Percentiles rank a stretch among this genome's conserved stretches.
phyloP scores from a whole-genome alignment of 2,888 invertebrate genomes.

The Macaria notata region DNA sequence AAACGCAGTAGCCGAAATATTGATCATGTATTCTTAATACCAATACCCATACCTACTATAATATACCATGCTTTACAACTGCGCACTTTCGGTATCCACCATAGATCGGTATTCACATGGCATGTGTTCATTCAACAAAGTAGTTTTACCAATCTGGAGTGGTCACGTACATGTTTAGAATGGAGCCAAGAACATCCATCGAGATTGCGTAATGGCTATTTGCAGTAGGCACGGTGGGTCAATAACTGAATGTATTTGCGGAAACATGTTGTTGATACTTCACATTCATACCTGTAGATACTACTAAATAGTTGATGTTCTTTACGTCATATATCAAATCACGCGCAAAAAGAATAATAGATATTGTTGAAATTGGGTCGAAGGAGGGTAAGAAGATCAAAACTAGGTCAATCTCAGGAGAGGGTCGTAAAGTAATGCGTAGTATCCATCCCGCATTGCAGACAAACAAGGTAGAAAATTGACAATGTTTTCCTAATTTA shows the following conservation, averaged over 20 bases:
- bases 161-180: conserved; percentile 40
- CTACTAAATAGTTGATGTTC: too few species aligned
- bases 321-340: too few species aligned
- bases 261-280: not conserved
- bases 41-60: too few species aligned
- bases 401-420: conserved; percentile 8
- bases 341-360: too few species aligned
- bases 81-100: conserved; percentile 20
- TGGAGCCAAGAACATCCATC: conserved; percentile 37
- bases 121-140: conserved; percentile 37
- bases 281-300: too few species aligned
- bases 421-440: conserved; percentile 9
- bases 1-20: too few species aligned
- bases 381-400: not conserved
- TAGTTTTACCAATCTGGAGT: conserved; percentile 35
- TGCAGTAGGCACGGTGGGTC: conserved; percentile 12
- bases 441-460: conserved; percentile 8
- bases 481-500: too few species aligned
- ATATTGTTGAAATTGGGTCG: not conserved
- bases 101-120: conserved; percentile 5
- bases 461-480: not conserved
- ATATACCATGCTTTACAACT: conserved; percentile 9
- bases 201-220: conserved; percentile 23
- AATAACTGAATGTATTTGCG: conserved; percentile 15
- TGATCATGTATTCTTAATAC: too few species aligned